Evolutionary conservation across 2,888 invertebrate species (phyloP), one percentile per base, ranked within the genome.

Genomic region (Habroteleia sp.): DNA sequence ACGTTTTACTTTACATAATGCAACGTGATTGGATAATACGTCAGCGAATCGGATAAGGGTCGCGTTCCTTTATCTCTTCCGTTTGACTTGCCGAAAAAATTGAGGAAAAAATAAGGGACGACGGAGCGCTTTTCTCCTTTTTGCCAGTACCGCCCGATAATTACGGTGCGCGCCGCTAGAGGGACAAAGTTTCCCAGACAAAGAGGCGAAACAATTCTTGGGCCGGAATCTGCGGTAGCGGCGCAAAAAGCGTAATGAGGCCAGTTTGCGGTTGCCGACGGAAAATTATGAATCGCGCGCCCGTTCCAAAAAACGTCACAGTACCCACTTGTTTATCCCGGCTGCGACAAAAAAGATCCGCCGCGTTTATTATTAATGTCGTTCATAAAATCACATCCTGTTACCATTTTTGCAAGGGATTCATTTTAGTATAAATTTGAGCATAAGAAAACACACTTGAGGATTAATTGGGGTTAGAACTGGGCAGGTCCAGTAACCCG

Each of bases 211-310:
- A 77, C 66, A 65, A 80, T 78, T 76, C 78, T 77, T 68, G n/a
- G 80, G 81, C 82, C 82, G 84, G 85, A 82, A 84, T 85, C 79
- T 85, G 86, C 82, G 85, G 85, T 85, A 77, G 76, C 35, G n/a
- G 50, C 37, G 74, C 76, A 87, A 87, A 87, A 87, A 86, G 78
- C 41, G 79, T 87, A 86, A 87, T 85, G 81, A 82, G 78, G 78
- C 81, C 80, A 74, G 81, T 80, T 79, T 83, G 83, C 80, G 84
- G 85, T 81, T 81, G 60, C 78, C 74, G 81, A 77, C 80, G 84
- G 82, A 83, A 83, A 86, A 87, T 85, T 84, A 85, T 83, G 83
- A 84, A 85, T 86, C 80, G 81, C 73, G 52, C 25, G 25, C 20
- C 39, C 13, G 42, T 8, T 29, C 27, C 20, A 68, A 76, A 81